A percentile compares a stretch with the other conserved stretches of the same genome.
phyloP scores from a whole-genome alignment of 2,113 vertebrate species.

The Numida meleagris region DNA sequence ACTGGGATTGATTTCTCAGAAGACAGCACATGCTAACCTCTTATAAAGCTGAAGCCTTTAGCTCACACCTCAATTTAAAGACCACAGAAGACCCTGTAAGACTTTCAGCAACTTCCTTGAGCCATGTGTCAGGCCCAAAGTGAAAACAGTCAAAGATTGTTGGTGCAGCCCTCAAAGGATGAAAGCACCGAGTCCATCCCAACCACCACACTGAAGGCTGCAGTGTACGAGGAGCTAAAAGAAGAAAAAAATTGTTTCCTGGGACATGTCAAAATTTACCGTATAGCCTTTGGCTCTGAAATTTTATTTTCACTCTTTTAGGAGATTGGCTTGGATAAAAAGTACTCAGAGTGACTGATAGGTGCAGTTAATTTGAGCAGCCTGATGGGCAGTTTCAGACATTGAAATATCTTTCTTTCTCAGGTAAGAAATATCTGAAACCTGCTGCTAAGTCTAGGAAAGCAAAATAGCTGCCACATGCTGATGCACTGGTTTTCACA shows the following conservation, averaged over 20 bases:
- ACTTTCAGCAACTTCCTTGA: neutral
- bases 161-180: neutral
- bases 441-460: neutral
- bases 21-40: neutral
- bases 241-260: neutral
- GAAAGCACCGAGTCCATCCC: fast-evolving
- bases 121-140: neutral
- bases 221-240: neutral
- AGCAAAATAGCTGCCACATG: neutral
- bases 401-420: neutral
- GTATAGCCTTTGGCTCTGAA: neutral
- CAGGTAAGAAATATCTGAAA: neutral
- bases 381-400: neutral
- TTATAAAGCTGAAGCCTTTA: neutral
- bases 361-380: neutral
- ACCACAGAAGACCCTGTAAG: neutral
- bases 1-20: neutral
- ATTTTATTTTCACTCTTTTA: neutral
- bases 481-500: neutral
- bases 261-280: neutral
- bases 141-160: neutral
- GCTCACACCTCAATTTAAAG: neutral
- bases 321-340: neutral
- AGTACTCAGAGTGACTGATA: neutral
- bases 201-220: neutral